Conservation (phyloP, 2,888 invertebrate species). For the Erannis defoliaria region DNA sequence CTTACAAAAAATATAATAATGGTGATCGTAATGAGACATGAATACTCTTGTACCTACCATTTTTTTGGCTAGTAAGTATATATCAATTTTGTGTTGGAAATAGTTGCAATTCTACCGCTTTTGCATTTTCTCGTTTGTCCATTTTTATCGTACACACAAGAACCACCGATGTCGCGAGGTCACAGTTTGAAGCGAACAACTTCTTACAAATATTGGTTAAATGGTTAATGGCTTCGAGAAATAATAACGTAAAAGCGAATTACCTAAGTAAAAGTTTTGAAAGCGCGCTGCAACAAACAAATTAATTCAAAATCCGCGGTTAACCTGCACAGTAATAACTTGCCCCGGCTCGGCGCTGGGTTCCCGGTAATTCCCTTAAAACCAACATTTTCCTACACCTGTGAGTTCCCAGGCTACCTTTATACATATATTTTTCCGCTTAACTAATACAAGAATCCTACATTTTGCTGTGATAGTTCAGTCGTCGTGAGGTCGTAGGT, state of each 20-base stretch:
- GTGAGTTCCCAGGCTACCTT: slow-evolving; percentile 53
- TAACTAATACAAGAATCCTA: not conserved
- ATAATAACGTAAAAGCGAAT: not conserved
- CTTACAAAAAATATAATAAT: too few relatives aligned
- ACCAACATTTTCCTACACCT: slow-evolving; percentile 64
- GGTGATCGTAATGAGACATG: too few relatives aligned
- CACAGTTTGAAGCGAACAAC: too few relatives aligned
- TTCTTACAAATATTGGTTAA: too few relatives aligned
- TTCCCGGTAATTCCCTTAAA: slow-evolving; percentile 65
- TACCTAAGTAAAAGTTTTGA: not conserved
- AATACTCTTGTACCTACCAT: too few relatives aligned
- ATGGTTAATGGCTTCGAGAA: not conserved
- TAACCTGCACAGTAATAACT: slow-evolving; percentile 61
- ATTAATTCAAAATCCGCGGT: slow-evolving; percentile 58
- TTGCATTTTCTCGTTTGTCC: too few relatives aligned
- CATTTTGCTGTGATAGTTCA: not conserved
- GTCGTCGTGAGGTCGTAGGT: not conserved
- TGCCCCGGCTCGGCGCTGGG: slow-evolving; percentile 50
- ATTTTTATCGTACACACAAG: too few relatives aligned
- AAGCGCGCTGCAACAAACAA: slow-evolving; percentile 45
- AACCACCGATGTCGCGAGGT: too few relatives aligned
- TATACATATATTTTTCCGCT: slow-evolving; percentile 37
- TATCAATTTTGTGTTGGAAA: too few relatives aligned
- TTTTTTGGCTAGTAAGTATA: too few relatives aligned
- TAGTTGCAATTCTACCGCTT: too few relatives aligned